phyloP scores from a whole-genome alignment of 2,797 vertebrate genomes.

The Cheirogaleus major region DNA sequence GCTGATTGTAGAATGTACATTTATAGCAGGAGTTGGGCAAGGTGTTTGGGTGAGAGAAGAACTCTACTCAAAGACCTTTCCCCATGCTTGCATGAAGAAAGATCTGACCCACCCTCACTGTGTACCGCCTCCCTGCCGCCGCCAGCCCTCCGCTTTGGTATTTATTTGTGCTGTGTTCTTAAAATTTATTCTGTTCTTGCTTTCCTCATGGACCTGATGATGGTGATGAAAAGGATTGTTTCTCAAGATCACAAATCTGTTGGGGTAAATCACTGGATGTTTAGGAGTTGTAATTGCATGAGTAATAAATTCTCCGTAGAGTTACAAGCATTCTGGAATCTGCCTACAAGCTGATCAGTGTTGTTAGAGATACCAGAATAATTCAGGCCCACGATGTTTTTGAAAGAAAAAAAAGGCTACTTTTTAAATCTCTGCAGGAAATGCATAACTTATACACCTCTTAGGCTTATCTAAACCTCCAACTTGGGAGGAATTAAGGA shows the following conservation, averaged over 20 bases:
- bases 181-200: slow-evolving; percentile 41
- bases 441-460: slow-evolving; percentile 32
- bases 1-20: background rate
- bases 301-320: slow-evolving; percentile 27
- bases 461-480: slow-evolving; percentile 68
- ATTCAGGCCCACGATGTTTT: background rate
- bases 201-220: background rate
- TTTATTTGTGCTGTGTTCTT: background rate
- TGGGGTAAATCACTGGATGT: background rate
- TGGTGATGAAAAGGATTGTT: slow-evolving; percentile 6
- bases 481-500: slow-evolving; percentile 67
- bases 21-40: background rate
- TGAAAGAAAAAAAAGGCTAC: slow-evolving; percentile 9
- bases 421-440: slow-evolving; percentile 59
- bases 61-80: background rate
- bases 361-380: background rate
- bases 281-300: slow-evolving; percentile 48
- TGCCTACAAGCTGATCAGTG: background rate
- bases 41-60: background rate
- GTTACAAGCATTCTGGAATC: slow-evolving; percentile 3
- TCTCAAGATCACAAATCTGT: slow-evolving; percentile 30
- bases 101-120: background rate
- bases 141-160: background rate
- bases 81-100: background rate
- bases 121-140: background rate